Evolutionary conservation across 2,113 vertebrate genomes (phyloP).

Genomic region (Clarias batrachus): DNA sequence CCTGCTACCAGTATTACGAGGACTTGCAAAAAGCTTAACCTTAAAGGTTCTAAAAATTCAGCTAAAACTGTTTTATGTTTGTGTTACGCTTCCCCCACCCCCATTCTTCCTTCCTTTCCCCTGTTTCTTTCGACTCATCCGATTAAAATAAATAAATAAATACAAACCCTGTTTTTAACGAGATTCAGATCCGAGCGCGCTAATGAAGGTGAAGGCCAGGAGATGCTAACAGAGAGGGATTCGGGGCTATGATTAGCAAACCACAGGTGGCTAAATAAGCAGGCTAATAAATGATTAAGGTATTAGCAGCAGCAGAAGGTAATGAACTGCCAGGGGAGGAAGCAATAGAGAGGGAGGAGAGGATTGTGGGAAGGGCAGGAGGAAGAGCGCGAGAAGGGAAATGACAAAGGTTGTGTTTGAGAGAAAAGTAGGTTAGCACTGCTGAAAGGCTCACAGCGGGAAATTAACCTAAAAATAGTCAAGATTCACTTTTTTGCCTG

Average conservation of each 20-base stretch:
- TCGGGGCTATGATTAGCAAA: slow-evolving; percentile 34
- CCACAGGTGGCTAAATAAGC: slow-evolving; percentile 48
- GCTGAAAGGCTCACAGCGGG: background rate
- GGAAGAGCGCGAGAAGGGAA: slow-evolving; percentile 3
- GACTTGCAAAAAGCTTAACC: background rate
- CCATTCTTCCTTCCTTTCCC: background rate
- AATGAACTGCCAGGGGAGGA: slow-evolving; percentile 45
- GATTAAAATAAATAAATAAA: background rate
- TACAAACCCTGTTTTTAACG: background rate
- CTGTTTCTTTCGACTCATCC: background rate
- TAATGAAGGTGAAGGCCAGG: background rate
- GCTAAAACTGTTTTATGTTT: background rate
- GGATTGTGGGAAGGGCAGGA: slow-evolving; percentile 25
- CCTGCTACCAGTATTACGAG: background rate
- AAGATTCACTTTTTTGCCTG: background rate
- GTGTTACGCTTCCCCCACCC: no score
- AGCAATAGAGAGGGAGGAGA: slow-evolving; percentile 34
- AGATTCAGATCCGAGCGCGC: background rate
- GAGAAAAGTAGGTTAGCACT: background rate
- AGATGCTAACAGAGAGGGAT: slow-evolving; percentile 20
- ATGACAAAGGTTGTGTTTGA: slow-evolving; percentile 36
- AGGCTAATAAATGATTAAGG: slow-evolving; percentile 50
- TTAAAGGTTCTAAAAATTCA: background rate
- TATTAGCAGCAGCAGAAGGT: slow-evolving; percentile 31
- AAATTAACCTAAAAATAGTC: background rate